phyloP scores from a whole-genome alignment of 2,797 vertebrate genomes.

The Valencia hispanica region DNA sequence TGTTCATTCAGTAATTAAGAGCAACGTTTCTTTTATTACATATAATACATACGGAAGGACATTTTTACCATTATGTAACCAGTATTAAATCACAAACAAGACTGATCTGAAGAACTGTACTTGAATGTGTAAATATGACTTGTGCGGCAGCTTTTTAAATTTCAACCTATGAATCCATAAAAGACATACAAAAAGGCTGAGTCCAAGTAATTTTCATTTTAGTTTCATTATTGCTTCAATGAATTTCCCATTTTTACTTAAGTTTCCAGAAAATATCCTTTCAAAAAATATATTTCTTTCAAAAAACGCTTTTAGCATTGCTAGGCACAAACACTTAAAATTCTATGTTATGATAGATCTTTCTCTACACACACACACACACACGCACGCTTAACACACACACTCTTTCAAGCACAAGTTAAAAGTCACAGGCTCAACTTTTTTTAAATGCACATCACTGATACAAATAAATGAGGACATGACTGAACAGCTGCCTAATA shows the following conservation, averaged over 20 bases:
- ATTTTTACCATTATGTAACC: constrained; percentile 50
- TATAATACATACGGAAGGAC: constrained; percentile 52
- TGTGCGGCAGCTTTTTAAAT: constrained; percentile 20
- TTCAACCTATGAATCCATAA: constrained; percentile 24
- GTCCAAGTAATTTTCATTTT: constrained; percentile 56
- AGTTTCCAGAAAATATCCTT: constrained; percentile 61
- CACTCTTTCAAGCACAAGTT: constrained; percentile 31
- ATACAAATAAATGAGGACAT: constrained; percentile 47
- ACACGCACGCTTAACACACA: constrained; percentile 20
- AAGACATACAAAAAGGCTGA: constrained; percentile 42
- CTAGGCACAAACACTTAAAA: constrained; percentile 69
- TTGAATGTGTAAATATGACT: constrained; percentile 24
- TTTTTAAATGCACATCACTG: constrained; percentile 29
- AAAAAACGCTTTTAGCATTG: constrained; percentile 45
- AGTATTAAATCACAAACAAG: constrained; percentile 47
- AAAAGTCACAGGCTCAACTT: constrained; percentile 41
- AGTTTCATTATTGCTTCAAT: constrained; percentile 78
- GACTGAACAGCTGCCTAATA: constrained; percentile 73
- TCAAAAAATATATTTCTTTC: constrained; percentile 49
- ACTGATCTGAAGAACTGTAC: constrained; percentile 30
- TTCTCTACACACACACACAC: constrained; percentile 26
- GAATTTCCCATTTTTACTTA: constrained; percentile 48
- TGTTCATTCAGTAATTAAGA: constrained; percentile 39
- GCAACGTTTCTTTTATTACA: constrained; percentile 54
- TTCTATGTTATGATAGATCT: constrained; percentile 46